phyloP scores from a whole-genome alignment of 2,797 vertebrate species.

The Pantherophis vulpinus region DNA sequence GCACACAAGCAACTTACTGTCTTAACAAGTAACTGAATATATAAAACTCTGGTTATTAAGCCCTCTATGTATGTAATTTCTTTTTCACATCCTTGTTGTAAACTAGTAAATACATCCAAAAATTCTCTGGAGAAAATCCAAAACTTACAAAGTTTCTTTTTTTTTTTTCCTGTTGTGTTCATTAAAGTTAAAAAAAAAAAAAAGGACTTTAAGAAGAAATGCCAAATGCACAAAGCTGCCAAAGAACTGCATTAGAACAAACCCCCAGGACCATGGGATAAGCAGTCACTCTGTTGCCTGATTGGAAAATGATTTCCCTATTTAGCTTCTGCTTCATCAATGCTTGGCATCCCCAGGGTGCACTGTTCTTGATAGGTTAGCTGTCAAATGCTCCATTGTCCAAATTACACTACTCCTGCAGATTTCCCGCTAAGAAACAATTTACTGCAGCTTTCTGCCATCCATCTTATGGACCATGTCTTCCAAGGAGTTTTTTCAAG shows the following conservation, averaged over 20 bases:
- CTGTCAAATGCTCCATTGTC: conserved; percentile 88
- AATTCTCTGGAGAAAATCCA: conserved; percentile 25
- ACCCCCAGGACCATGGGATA: conserved; percentile 60
- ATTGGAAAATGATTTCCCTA: conserved; percentile 69
- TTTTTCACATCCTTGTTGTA: conserved; percentile 15
- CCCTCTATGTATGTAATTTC: neutral
- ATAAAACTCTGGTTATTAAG: conserved; percentile 32
- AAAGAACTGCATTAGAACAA: conserved; percentile 28
- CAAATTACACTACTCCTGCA: conserved; percentile 80
- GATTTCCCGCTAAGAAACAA: conserved; percentile 81
- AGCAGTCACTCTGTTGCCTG: conserved; percentile 68
- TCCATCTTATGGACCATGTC: conserved; percentile 51
- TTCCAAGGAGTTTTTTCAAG: conserved; percentile 47
- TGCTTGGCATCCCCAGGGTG: conserved; percentile 73
- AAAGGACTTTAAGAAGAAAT: conserved; percentile 31
- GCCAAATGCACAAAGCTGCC: conserved; percentile 14
- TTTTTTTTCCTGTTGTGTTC: conserved; percentile 40
- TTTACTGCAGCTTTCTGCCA: conserved; percentile 67
- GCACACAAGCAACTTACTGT: conserved; percentile 31
- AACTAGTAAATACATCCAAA: conserved; percentile 29
- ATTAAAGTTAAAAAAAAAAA: conserved; percentile 35
- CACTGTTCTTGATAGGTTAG: conserved; percentile 77
- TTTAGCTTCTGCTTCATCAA: conserved; percentile 78
- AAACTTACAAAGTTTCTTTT: conserved; percentile 5
- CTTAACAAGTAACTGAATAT: conserved; percentile 57